Evolutionary conservation across 2,797 vertebrate genomes (phyloP).

Genomic region (Myiotriccus ornatus): DNA sequence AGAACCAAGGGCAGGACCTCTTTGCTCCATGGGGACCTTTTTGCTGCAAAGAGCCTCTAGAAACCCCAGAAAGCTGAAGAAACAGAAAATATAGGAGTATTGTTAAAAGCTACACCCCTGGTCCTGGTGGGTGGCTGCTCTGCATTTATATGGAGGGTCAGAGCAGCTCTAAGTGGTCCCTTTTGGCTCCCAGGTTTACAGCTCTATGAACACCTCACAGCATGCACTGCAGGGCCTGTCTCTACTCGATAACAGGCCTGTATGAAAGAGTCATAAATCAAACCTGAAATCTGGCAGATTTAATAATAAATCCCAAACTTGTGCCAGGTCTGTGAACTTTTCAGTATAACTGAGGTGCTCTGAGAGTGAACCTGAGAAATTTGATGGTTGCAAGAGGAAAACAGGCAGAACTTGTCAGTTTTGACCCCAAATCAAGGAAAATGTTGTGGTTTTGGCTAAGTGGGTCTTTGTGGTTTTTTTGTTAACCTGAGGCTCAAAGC

Average conservation of each 20-base stretch:
- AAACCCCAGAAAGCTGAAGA: background rate
- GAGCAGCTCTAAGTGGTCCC: slow-evolving; percentile 14
- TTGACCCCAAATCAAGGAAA: slow-evolving; percentile 68
- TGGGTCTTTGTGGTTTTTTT: slow-evolving; percentile 59
- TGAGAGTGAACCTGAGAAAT: slow-evolving; percentile 44
- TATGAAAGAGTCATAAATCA: slow-evolving; percentile 55
- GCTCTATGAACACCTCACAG: background rate
- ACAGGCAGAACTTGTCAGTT: slow-evolving; percentile 66
- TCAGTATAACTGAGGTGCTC: slow-evolving; percentile 31
- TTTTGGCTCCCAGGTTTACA: background rate
- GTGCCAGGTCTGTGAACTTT: slow-evolving; percentile 62
- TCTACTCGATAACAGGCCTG: slow-evolving; percentile 9
- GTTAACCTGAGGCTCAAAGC: slow-evolving; percentile 59
- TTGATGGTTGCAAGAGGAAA: slow-evolving; percentile 35
- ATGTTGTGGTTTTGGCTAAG: slow-evolving; percentile 61
- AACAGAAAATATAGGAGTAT: background rate
- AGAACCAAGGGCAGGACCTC: rapidly evolving
- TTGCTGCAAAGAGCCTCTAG: background rate
- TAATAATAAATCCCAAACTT: slow-evolving; percentile 58
- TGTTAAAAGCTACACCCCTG: background rate
- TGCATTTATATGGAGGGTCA: background rate
- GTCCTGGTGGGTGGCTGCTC: background rate
- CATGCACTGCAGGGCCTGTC: slow-evolving; percentile 50
- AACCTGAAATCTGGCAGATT: slow-evolving; percentile 58
- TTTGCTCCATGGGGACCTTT: background rate